Percentiles rank a stretch among this genome's conserved stretches.
Evolutionary conservation across 2,113 vertebrate species (phyloP).

Genomic region (Grammomys surdaster): DNA sequence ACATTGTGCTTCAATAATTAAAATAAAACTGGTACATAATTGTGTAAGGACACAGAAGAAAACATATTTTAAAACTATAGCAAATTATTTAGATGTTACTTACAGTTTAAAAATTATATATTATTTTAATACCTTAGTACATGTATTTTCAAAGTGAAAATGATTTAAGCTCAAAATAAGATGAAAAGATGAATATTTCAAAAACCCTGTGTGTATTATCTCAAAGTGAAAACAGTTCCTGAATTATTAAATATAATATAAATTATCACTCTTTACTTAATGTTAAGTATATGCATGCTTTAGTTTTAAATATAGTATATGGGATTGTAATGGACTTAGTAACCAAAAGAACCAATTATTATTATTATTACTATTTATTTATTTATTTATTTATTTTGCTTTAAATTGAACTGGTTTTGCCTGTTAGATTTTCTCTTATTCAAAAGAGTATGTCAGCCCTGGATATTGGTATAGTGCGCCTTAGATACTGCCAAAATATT

Average conservation of each 20-base stretch:
- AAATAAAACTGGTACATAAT: background rate
- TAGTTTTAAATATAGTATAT: background rate
- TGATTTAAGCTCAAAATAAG: background rate
- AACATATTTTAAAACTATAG: background rate
- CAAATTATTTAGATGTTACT: background rate
- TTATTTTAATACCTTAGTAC: background rate
- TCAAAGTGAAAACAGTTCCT: background rate
- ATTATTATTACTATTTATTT: background rate
- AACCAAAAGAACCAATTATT: background rate
- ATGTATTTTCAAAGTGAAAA: constrained; percentile 15
- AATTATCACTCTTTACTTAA: background rate
- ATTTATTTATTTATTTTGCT: background rate
- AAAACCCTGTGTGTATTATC: background rate
- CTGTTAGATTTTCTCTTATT: background rate
- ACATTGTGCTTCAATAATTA: background rate
- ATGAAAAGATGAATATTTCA: background rate
- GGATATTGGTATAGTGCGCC: background rate
- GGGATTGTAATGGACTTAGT: background rate
- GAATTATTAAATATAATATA: background rate
- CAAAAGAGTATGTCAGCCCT: background rate
- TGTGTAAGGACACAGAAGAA: background rate
- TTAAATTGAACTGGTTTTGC: background rate
- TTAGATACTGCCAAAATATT: background rate
- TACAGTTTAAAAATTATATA: background rate
- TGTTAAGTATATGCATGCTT: background rate